Evolutionary conservation across 2,113 vertebrate genomes (phyloP).

Genomic region (Nycticryphes semicollaris): DNA sequence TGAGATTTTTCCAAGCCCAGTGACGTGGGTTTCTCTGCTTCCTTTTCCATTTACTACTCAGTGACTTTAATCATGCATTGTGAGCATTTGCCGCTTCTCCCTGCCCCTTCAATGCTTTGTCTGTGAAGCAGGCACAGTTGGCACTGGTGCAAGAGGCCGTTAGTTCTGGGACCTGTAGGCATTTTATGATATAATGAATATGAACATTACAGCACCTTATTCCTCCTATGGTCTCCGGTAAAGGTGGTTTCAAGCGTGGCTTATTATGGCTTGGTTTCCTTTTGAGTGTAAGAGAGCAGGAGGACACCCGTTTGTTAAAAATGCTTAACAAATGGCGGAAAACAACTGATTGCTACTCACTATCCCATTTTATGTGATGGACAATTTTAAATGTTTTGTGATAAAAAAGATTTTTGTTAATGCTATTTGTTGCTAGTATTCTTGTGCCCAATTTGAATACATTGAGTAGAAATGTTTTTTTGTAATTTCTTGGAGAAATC

Average conservation of each 20-base stretch:
- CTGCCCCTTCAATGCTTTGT: not conserved
- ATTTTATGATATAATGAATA: not conserved
- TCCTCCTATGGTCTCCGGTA: not conserved
- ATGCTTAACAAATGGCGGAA: not conserved
- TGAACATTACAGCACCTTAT: not conserved
- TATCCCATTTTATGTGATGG: not conserved
- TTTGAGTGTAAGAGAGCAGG: not conserved
- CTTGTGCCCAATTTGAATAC: not conserved
- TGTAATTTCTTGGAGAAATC: not conserved
- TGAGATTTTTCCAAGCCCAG: not conserved
- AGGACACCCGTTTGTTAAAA: not conserved
- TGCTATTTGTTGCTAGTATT: not conserved
- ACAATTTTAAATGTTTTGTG: not conserved
- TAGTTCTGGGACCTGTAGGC: not conserved
- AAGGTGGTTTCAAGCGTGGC: not conserved
- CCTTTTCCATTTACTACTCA: not conserved
- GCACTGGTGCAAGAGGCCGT: not conserved
- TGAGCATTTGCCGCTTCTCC: not conserved
- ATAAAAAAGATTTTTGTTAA: not conserved
- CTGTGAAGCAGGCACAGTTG: not conserved
- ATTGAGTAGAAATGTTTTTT: not conserved
- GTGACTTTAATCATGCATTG: not conserved
- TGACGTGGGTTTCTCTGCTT: not conserved
- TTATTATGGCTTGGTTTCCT: not conserved
- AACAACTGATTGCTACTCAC: not conserved